A percentile compares a stretch with the other conserved stretches of the same genome.
phyloP scores from a whole-genome alignment of 2,113 vertebrate genomes.

The Melierax canorus region DNA sequence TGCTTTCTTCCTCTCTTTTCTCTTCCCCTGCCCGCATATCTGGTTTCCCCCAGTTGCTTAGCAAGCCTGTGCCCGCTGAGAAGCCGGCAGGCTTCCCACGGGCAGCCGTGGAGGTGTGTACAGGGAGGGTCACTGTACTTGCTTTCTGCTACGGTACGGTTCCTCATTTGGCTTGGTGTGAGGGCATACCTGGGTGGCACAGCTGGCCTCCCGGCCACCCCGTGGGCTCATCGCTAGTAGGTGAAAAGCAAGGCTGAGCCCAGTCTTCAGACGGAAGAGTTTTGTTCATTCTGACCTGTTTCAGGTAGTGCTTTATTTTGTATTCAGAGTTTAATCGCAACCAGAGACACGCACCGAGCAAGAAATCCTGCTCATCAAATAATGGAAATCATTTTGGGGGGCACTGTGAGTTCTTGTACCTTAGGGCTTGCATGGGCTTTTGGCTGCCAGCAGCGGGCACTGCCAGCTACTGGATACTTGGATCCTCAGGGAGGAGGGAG shows the following conservation, averaged over 20 bases:
- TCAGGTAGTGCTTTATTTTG: not conserved
- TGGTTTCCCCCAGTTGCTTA: not conserved
- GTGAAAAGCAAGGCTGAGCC: not conserved
- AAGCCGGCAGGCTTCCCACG: not conserved
- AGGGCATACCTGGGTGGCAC: rapidly evolving
- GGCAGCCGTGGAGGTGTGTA: not conserved
- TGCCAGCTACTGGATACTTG: not conserved
- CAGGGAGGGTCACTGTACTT: not conserved
- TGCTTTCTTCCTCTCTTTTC: not conserved
- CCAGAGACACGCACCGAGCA: not conserved
- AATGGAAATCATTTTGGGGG: not conserved
- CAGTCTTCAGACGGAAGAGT: not conserved
- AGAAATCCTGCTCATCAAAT: not conserved
- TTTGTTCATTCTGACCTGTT: not conserved
- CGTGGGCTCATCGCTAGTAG: rapidly evolving
- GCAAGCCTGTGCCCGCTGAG: not conserved
- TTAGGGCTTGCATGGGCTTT: not conserved
- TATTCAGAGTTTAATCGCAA: not conserved
- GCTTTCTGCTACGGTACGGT: not conserved
- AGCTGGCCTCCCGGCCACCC: not conserved
- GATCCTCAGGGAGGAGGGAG: not conserved
- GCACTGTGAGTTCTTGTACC: not conserved
- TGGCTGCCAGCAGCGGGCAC: not conserved
- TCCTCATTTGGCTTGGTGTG: rapidly evolving
- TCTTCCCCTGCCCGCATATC: not conserved